These are phyloP conservation scores for Conus ventricosus DNA, from an alignment of 1,140 invertebrate genomes.

Conservation along the genomic window DNA sequence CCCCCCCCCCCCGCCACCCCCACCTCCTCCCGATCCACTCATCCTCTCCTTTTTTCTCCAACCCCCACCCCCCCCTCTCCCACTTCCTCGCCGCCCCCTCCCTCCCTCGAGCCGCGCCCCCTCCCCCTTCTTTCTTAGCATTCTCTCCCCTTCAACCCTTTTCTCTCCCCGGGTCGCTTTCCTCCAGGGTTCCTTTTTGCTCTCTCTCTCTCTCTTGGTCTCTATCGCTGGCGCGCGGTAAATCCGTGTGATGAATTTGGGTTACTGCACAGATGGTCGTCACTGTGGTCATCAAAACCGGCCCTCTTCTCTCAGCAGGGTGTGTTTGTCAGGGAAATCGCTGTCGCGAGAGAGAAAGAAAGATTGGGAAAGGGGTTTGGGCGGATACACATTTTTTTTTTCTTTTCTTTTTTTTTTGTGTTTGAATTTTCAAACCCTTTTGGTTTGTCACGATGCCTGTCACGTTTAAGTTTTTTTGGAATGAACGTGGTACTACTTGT, in stretches of 20 bases:
- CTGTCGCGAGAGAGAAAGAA: too few species aligned
- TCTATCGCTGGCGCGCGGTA: not conserved
- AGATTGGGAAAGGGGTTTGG: too few species aligned
- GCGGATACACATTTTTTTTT: too few species aligned
- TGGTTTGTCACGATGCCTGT: too few species aligned
- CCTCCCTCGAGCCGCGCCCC: not conserved
- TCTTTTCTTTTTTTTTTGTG: too few species aligned
- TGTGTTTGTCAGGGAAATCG: too few species aligned
- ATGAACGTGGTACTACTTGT: too few species aligned
- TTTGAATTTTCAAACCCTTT: too few species aligned
- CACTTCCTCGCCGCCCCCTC: not conserved
- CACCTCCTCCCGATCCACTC: too few species aligned
- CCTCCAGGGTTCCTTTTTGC: not conserved
- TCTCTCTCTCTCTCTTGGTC: not conserved
- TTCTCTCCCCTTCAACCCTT: not conserved
- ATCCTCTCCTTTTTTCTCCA: not conserved
- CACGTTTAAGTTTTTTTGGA: too few species aligned
- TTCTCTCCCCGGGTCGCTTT: not conserved
- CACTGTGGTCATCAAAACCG: not conserved
- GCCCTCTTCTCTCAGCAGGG: too few species aligned
- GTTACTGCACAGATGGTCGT: slow-evolving; percentile 5
- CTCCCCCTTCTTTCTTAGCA: not conserved
- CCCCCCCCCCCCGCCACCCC: not conserved
- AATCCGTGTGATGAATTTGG: not conserved
- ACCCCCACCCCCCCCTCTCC: not conserved